phyloP scores from a whole-genome alignment of 2,888 invertebrate species.

The Biston betularia region DNA sequence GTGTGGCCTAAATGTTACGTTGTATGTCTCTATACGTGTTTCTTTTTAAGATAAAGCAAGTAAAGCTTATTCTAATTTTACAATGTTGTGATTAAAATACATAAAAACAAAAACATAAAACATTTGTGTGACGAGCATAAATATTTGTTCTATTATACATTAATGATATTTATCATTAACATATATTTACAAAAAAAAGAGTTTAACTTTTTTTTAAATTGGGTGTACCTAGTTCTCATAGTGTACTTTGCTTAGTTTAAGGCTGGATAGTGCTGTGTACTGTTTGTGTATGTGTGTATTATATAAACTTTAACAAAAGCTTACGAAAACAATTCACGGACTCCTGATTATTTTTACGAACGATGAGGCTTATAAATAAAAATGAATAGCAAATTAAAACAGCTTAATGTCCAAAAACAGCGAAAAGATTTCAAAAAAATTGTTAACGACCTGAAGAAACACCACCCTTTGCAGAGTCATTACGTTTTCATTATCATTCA shows the following conservation, averaged over 20 bases:
- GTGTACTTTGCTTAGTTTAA: too few relatives aligned
- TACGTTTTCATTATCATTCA: slow-evolving; percentile 51
- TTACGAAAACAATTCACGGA: neutral
- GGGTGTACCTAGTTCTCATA: too few relatives aligned
- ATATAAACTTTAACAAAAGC: neutral
- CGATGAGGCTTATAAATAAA: slow-evolving; percentile 1
- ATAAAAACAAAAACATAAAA: too few relatives aligned
- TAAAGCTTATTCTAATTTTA: too few relatives aligned
- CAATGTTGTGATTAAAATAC: too few relatives aligned
- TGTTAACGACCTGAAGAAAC: slow-evolving; percentile 47
- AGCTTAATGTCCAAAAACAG: slow-evolving; percentile 24
- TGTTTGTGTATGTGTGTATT: too few relatives aligned
- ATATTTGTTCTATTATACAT: too few relatives aligned
- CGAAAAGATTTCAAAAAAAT: slow-evolving; percentile 33
- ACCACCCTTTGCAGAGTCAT: slow-evolving; percentile 45
- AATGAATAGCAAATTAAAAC: slow-evolving; percentile 10
- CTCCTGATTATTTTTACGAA: neutral
- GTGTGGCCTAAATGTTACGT: neutral
- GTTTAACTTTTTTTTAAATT: too few relatives aligned
- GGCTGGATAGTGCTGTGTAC: too few relatives aligned
- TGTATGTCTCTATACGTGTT: neutral
- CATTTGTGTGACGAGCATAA: too few relatives aligned
- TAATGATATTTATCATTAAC: too few relatives aligned
- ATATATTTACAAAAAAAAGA: too few relatives aligned
- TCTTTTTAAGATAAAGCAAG: neutral